These are phyloP conservation scores for Lophius piscatorius DNA, from an alignment of 2,113 vertebrate species.

Conservation along the genomic window DNA sequence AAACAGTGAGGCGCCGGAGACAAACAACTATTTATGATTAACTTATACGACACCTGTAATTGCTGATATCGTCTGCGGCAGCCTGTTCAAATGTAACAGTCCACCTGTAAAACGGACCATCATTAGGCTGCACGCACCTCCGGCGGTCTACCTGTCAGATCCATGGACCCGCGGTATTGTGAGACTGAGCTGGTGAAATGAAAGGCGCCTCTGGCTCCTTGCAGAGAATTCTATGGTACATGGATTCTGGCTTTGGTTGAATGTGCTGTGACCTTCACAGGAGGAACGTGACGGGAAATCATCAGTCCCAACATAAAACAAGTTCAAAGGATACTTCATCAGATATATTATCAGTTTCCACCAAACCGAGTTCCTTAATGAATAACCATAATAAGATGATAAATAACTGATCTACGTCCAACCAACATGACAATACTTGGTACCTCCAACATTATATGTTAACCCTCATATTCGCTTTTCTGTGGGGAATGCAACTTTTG, in stretches of 20 bases:
- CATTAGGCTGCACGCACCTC: background rate
- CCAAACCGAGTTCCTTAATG: too few species aligned
- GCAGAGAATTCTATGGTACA: conserved; percentile 23
- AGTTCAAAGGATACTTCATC: too few species aligned
- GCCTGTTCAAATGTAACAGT: background rate
- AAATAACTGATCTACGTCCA: too few species aligned
- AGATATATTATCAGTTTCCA: too few species aligned
- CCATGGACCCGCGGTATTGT: conserved; percentile 21
- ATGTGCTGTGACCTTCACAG: conserved; percentile 44
- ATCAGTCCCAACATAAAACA: background rate
- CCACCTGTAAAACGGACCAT: background rate
- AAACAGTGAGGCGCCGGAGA: background rate
- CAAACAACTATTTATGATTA: background rate
- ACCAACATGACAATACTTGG: too few species aligned
- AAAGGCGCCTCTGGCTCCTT: conserved; percentile 35
- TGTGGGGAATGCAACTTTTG: too few species aligned
- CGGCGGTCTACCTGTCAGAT: conserved; percentile 42
- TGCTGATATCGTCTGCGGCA: background rate
- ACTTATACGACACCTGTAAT: background rate
- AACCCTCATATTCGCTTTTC: too few species aligned
- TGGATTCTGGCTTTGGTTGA: conserved; percentile 32
- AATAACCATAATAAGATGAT: too few species aligned
- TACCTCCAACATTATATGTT: too few species aligned
- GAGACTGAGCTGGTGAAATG: conserved; percentile 31
- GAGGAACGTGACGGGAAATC: background rate